Conservation (phyloP, 1,140 invertebrate species). For the Schmidtea mediterranea region DNA sequence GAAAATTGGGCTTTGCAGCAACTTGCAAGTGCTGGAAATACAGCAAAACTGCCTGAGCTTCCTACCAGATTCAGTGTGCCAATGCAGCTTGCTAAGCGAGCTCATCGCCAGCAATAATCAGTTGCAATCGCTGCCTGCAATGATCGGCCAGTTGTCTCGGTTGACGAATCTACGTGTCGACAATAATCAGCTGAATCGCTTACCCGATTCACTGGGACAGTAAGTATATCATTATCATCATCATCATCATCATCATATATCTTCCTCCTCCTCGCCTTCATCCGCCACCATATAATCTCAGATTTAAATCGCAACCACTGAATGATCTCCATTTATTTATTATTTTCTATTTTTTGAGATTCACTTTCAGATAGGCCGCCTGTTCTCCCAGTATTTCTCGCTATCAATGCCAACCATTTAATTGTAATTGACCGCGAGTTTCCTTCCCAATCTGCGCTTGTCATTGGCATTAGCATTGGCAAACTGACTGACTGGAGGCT, state of each 20-base stretch:
- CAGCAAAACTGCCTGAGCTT: slow-evolving; percentile 2
- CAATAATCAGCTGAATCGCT: slow-evolving; percentile 65
- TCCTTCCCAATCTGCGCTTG: no score
- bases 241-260: not conserved
- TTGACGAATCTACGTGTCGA: slow-evolving; percentile 92
- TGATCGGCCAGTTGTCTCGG: slow-evolving; percentile 43
- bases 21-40: slow-evolving; percentile 24
- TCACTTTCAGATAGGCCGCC: not conserved
- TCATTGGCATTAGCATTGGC: no score
- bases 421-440: no score
- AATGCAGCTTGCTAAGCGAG: slow-evolving; percentile 65
- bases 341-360: no score
- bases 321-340: not conserved
- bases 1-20: slow-evolving; percentile 20
- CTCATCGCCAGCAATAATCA: slow-evolving; percentile 28
- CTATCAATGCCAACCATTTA: no score
- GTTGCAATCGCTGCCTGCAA: not conserved
- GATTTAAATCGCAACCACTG: not conserved
- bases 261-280: not conserved
- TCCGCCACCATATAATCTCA: no score
- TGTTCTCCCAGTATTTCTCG: no score
- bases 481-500: no score
- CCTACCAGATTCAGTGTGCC: slow-evolving; percentile 9
- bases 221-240: slow-evolving; percentile 14
- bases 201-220: slow-evolving; percentile 42